phyloP scores from a whole-genome alignment of 2,888 invertebrate genomes.

The Polydrusus pterygomalis region DNA sequence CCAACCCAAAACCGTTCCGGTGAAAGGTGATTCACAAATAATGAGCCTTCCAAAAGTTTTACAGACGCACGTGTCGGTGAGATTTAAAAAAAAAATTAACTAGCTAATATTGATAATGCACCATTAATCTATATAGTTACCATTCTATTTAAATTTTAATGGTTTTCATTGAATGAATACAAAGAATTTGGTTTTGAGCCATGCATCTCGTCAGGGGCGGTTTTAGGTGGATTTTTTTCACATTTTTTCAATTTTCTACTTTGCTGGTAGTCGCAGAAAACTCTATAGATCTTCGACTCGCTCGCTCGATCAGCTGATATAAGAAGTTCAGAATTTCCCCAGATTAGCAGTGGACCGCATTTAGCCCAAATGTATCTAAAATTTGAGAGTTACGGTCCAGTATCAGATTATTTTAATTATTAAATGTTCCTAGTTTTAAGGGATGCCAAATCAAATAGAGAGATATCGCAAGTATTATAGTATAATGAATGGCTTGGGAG shows the following conservation, averaged over 20 bases:
- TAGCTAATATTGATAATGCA: conserved; percentile 2
- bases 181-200: conserved; percentile 12
- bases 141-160: conserved; percentile 32
- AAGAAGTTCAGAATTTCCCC: too few relatives aligned
- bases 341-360: too few relatives aligned
- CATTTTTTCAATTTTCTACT: neutral
- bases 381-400: too few relatives aligned
- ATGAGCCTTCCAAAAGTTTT: neutral
- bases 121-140: conserved; percentile 27
- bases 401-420: too few relatives aligned
- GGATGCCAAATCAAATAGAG: too few relatives aligned
- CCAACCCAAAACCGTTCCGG: conserved; percentile 9
- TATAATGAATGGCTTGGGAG: too few relatives aligned
- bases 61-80: conserved; percentile 1
- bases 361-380: too few relatives aligned
- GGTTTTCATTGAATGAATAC: conserved; percentile 29
- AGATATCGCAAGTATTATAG: too few relatives aligned
- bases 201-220: conserved; percentile 8
- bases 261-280: too few relatives aligned
- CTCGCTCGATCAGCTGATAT: too few relatives aligned
- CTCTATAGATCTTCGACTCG: too few relatives aligned
- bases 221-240: neutral
- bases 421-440: too few relatives aligned
- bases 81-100: neutral
- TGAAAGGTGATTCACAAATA: neutral